Conservation (phyloP, 30 jellyfish, hydroid and myxozoan species). For the Pelagia noctiluca region DNA sequence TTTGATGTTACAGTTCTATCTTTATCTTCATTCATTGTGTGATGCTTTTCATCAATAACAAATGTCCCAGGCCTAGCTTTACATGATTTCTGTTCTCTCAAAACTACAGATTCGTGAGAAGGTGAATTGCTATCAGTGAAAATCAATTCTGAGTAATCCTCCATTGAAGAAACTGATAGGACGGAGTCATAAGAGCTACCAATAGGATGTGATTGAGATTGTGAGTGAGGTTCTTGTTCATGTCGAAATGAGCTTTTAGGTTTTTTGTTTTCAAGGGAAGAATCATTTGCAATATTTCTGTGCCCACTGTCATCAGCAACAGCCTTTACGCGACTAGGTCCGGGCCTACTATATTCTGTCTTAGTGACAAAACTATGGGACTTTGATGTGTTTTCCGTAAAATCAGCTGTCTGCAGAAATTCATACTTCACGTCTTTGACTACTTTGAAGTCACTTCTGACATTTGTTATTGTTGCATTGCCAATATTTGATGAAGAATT, state of each 20-base stretch:
- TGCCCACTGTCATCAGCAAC: neutral
- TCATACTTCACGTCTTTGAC: constrained; percentile 38
- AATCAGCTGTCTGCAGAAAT: too few species aligned
- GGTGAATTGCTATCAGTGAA: too few species aligned
- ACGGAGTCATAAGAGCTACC: too few species aligned
- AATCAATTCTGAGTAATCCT: too few species aligned
- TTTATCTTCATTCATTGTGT: neutral
- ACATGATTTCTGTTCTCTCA: too few species aligned
- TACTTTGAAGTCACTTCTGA: constrained; percentile 38
- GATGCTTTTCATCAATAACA: neutral
- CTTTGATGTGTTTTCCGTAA: too few species aligned
- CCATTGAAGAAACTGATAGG: too few species aligned
- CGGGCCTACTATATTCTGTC: neutral
- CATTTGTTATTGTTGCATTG: constrained; percentile 3
- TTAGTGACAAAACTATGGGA: too few species aligned
- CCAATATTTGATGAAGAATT: too few species aligned
- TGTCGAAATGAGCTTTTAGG: neutral
- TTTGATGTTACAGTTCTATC: neutral
- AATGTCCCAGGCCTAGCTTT: constrained; percentile 32
- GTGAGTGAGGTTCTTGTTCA: too few species aligned
- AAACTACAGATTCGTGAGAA: too few species aligned
- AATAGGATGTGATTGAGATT: too few species aligned
- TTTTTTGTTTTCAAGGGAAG: neutral
- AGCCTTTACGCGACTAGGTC: neutral
- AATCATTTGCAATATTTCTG: neutral